phyloP scores from a whole-genome alignment of 2,888 invertebrate genomes.

The Anagyrus pseudococci region DNA sequence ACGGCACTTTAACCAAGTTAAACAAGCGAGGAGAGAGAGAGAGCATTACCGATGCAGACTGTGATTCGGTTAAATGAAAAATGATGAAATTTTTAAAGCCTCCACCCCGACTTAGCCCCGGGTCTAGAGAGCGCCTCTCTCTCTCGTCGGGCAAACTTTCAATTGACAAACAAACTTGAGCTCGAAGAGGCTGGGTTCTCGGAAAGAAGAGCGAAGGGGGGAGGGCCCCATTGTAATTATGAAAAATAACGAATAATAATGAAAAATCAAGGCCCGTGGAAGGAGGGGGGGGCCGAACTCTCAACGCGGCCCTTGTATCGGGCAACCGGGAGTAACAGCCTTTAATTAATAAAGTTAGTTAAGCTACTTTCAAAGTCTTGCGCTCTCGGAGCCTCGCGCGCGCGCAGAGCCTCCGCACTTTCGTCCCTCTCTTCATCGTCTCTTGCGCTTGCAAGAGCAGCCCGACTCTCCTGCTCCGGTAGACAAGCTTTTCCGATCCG shows the following conservation, averaged over 20 bases:
- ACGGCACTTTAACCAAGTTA: not conserved
- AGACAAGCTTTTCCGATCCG: constrained; percentile 45
- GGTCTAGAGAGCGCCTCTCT: not conserved
- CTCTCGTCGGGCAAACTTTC: constrained; percentile 20
- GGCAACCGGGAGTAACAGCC: constrained; percentile 56
- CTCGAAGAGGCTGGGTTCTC: not conserved
- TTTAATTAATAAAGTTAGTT: constrained; percentile 60
- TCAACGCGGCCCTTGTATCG: constrained; percentile 51
- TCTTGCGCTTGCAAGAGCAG: no score
- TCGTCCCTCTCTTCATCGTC: constrained; percentile 2
- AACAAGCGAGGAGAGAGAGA: no score
- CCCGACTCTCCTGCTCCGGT: constrained; percentile 30
- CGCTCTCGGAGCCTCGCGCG: constrained; percentile 37
- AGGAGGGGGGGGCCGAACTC: constrained; percentile 2
- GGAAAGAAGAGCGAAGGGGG: not conserved
- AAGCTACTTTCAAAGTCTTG: constrained; percentile 57
- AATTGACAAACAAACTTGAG: constrained; percentile 18
- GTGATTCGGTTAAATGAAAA: not conserved
- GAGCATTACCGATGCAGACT: not conserved
- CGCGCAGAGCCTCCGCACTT: constrained; percentile 22
- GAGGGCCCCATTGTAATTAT: constrained; percentile 17
- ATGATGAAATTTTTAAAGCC: not conserved
- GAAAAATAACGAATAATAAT: constrained; percentile 36
- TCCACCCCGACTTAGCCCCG: not conserved
- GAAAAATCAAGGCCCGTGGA: constrained; percentile 24